phyloP scores from a whole-genome alignment of 2,113 vertebrate genomes.

The Pionites leucogaster region DNA sequence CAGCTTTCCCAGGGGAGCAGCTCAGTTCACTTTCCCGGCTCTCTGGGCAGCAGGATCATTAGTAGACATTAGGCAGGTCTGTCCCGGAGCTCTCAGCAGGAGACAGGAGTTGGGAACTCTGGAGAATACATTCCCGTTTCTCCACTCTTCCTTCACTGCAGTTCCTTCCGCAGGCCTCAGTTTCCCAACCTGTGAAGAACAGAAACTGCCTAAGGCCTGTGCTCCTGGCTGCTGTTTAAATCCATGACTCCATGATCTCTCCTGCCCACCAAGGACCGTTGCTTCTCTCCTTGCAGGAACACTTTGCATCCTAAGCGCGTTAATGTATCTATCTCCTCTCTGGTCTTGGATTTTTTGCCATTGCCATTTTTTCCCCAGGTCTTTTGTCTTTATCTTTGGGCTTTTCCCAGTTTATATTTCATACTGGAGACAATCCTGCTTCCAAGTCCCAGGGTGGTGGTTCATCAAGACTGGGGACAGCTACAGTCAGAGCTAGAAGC shows the following conservation, averaged over 20 bases:
- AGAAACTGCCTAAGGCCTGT: not conserved
- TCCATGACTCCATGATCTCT: not conserved
- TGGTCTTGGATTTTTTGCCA: not conserved
- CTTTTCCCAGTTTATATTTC: not conserved
- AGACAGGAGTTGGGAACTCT: not conserved
- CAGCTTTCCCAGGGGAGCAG: not conserved
- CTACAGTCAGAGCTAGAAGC: not conserved
- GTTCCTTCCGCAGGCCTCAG: not conserved
- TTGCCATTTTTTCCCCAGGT: not conserved
- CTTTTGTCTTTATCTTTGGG: not conserved
- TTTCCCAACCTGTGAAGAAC: not conserved
- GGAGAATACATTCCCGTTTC: rapidly evolving
- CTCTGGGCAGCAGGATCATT: not conserved
- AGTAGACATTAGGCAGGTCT: not conserved
- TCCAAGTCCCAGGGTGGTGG: rapidly evolving
- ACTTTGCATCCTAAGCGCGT: not conserved
- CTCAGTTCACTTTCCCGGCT: not conserved
- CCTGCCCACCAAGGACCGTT: not conserved
- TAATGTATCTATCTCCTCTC: not conserved
- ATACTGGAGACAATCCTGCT: not conserved
- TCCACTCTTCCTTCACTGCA: not conserved
- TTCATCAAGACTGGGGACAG: not conserved
- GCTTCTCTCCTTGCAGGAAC: not conserved
- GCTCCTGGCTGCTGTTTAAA: not conserved
- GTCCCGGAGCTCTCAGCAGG: not conserved